phyloP scores from a whole-genome alignment of 2,113 vertebrate species.

The Tragulus kanchil region DNA sequence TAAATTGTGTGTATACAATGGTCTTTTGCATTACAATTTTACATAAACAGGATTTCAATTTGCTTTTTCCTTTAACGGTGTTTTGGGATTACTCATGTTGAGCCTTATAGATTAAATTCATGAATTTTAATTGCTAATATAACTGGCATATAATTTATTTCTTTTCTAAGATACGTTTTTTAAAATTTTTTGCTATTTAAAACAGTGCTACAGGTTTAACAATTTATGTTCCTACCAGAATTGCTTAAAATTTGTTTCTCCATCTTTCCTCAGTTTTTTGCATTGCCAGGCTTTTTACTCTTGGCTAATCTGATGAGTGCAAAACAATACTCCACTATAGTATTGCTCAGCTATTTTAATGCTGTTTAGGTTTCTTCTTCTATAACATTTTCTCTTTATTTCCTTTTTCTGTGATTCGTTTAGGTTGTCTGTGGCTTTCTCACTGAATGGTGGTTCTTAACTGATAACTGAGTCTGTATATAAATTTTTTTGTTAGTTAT shows the following conservation, averaged over 20 bases:
- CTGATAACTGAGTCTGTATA: not conserved
- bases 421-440: not conserved
- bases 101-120: not conserved
- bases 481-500: not conserved
- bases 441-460: not conserved
- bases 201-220: not conserved
- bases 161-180: not conserved
- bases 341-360: not conserved
- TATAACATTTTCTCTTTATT: not conserved
- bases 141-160: not conserved
- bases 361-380: not conserved
- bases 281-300: not conserved
- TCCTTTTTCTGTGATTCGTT: not conserved
- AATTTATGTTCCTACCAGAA: not conserved
- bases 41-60: not conserved
- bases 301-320: not conserved
- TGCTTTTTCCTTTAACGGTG: slow-evolving; percentile 26
- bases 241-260: not conserved
- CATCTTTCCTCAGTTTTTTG: not conserved
- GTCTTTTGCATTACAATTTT: not conserved
- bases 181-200: not conserved
- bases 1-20: not conserved
- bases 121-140: not conserved
- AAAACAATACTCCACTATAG: not conserved
- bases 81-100: not conserved